phyloP scores from a whole-genome alignment of 1,140 invertebrate genomes.

The Drosophila murphyi region DNA sequence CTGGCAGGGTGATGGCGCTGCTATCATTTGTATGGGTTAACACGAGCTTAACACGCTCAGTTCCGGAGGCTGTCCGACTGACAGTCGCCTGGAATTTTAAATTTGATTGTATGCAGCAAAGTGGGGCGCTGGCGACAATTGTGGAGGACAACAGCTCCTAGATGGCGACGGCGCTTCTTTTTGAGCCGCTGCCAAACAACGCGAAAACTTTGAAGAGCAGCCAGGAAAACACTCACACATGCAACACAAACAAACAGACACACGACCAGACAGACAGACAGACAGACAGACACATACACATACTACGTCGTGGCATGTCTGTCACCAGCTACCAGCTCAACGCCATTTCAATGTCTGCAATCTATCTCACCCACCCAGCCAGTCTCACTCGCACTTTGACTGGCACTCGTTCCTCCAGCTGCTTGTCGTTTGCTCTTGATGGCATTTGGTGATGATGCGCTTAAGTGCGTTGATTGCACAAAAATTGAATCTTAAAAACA shows the following conservation, averaged over 20 bases:
- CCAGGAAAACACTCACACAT: slow-evolving; percentile 23
- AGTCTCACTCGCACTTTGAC: not conserved
- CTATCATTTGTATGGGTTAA: slow-evolving; percentile 20
- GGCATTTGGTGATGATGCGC: slow-evolving; percentile 38
- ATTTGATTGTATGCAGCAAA: slow-evolving; percentile 21
- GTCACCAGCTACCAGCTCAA: slow-evolving; percentile 37
- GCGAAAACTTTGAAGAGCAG: slow-evolving; percentile 40
- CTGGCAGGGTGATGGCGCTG: slow-evolving; percentile 2
- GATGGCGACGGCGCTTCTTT: not conserved
- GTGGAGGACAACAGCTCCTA: slow-evolving; percentile 18
- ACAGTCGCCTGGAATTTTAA: slow-evolving; percentile 15
- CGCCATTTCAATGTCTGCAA: slow-evolving; percentile 46
- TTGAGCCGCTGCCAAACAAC: slow-evolving; percentile 44
- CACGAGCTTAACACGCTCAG: slow-evolving; percentile 1
- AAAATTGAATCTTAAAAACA: slow-evolving; percentile 77
- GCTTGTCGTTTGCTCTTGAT: slow-evolving; percentile 6
- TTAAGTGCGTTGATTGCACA: slow-evolving; percentile 69
- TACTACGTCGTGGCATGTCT: slow-evolving; percentile 17
- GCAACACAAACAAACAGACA: not conserved
- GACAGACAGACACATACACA: slow-evolving; percentile 10
- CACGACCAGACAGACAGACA: not conserved
- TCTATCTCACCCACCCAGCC: slow-evolving; percentile 26
- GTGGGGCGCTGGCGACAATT: slow-evolving; percentile 4
- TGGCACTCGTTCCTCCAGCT: not conserved
- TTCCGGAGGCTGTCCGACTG: slow-evolving; percentile 16